Percentiles rank a stretch among this genome's conserved stretches.
Evolutionary conservation across 2,797 vertebrate genomes (phyloP).

Genomic region (Coregonus sp.): DNA sequence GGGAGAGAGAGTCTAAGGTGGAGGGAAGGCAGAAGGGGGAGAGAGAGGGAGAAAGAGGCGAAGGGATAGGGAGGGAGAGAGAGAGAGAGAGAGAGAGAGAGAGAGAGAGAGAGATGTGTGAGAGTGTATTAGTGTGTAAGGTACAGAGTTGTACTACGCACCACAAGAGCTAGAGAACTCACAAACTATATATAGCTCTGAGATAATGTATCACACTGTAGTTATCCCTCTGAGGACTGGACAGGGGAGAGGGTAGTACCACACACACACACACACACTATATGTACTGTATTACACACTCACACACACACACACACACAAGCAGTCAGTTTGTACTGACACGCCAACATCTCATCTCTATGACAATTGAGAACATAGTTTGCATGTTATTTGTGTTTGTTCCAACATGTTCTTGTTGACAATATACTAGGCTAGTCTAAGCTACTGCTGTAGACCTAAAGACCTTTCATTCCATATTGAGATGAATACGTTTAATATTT

Average conservation of each 20-base stretch:
- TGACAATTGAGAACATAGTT: background rate
- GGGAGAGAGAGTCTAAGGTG: background rate
- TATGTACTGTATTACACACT: constrained; percentile 20
- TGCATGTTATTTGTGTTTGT: background rate
- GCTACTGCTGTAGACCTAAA: too few relatives aligned
- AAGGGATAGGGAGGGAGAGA: constrained; percentile 5
- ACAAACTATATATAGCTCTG: constrained; percentile 69
- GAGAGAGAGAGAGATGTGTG: constrained; percentile 14
- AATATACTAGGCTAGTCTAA: too few relatives aligned
- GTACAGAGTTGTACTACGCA: constrained; percentile 48
- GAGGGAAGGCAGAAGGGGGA: background rate
- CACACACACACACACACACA: constrained; percentile 21
- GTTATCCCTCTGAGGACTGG: constrained; percentile 67
- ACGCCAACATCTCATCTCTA: constrained; percentile 15
- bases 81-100: constrained; percentile 4
- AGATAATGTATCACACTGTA: constrained; percentile 69
- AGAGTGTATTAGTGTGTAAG: constrained; percentile 4
- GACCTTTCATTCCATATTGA: too few relatives aligned
- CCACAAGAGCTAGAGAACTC: constrained; percentile 28
- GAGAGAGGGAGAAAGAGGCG: constrained; percentile 27
- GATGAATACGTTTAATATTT: too few relatives aligned
- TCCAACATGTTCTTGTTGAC: constrained; percentile 1
- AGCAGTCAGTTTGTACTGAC: background rate
- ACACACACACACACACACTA: background rate
- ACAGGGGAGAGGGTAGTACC: background rate